Conservation (phyloP, 1,140 invertebrate species). For the Platorchestia sp. region DNA sequence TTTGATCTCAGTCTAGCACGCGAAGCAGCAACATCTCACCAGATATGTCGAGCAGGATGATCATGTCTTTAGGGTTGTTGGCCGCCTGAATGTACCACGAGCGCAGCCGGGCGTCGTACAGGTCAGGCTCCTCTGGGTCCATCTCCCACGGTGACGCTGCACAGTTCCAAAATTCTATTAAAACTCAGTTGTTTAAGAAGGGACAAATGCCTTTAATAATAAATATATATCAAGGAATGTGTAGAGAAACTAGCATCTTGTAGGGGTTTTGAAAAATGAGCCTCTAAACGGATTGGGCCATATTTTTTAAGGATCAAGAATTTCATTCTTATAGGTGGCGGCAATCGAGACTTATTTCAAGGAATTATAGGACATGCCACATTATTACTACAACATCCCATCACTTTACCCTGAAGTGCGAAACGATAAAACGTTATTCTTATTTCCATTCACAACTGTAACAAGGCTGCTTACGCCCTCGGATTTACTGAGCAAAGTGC, state of each 20-base stretch:
- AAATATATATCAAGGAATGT: neutral
- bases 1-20: neutral
- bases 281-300: neutral
- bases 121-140: constrained; percentile 75
- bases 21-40: constrained; percentile 56
- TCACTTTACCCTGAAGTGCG: too few relatives aligned
- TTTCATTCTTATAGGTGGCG: too few relatives aligned
- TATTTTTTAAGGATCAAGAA: too few relatives aligned
- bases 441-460: too few relatives aligned
- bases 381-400: too few relatives aligned
- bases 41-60: constrained; percentile 93
- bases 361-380: too few relatives aligned
- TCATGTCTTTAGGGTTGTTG: constrained; percentile 96
- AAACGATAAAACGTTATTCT: too few relatives aligned
- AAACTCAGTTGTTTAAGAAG: neutral
- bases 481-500: too few relatives aligned
- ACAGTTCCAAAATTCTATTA: neutral
- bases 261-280: neutral
- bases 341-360: too few relatives aligned
- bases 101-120: constrained; percentile 87
- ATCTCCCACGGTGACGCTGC: constrained; percentile 71
- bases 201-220: neutral
- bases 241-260: too few relatives aligned
- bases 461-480: too few relatives aligned
- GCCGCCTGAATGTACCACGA: constrained; percentile 98